Evolutionary conservation across 2,888 invertebrate species (phyloP), one percentile per base, ranked within the genome.

Genomic region (Oxystoma pomonae): DNA sequence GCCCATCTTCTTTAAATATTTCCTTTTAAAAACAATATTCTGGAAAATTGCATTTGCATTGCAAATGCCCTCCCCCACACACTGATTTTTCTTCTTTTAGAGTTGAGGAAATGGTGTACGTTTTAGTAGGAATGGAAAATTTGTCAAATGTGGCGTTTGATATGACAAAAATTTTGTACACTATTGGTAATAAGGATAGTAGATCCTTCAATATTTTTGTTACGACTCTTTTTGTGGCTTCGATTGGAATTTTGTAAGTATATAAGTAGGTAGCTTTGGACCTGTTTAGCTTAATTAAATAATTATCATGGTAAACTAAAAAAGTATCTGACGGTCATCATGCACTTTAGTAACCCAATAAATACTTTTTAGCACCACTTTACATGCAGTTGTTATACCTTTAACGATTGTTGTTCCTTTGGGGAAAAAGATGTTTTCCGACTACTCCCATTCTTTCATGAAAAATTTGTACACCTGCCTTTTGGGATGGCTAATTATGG

Each of bases 91-190:
- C n/a, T n/a, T 56, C 59, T 68, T 69, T 60, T 67, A 72, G 71
- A 60, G 58, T 72, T 60, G 61, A 69, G 35, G 70, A 72, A 60
- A 67, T 71, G 20, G 64, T 68, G 1, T 70, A 70, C 57, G 67
- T 65, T 19, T 61, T 73, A 55, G 68, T 70, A 57, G 64, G 68
- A 16, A 59, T 72, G 20, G 65, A 71, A 49, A 67, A 67, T 56
- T 56, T 67, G 12, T 62, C 67, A 21, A 66, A 69, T 53, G 63
- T 73, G 18, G 57, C 59, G 17, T 59, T 68, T 57, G 70, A 72
- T 56, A 56, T 72, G 51, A 62, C 69, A 7, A 70, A 66, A 53
- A 63, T 69, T 35, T 61, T 65, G 12, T 65, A 68, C 17, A 66
- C 68, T n/a, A 56, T 67, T 0, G 63, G 65, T 18, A 65, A 65